phyloP scores from a whole-genome alignment of 2,797 vertebrate species.

The Falco rusticolus region DNA sequence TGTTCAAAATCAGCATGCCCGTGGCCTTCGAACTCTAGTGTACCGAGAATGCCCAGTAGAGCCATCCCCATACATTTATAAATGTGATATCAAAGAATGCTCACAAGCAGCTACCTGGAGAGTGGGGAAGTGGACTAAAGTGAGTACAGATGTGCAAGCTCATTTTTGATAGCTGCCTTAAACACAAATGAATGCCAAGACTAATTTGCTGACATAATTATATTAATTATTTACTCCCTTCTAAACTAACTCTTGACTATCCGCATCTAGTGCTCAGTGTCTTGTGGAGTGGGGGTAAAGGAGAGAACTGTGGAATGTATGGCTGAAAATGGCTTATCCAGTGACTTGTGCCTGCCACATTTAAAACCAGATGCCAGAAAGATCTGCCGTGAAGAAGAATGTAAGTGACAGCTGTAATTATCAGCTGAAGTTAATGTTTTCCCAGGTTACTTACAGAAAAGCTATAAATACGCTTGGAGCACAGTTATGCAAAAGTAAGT shows the following conservation, averaged over 20 bases:
- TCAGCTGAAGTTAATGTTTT: background rate
- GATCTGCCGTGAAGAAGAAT: constrained; percentile 84
- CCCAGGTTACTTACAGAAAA: constrained; percentile 5
- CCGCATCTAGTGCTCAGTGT: constrained; percentile 87
- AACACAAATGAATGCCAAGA: background rate
- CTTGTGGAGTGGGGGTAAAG: constrained; percentile 88
- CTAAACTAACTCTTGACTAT: constrained; percentile 4
- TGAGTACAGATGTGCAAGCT: constrained; percentile 50
- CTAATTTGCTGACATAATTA: background rate
- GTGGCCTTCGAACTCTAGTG: constrained; percentile 47
- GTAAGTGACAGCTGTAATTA: constrained; percentile 79
- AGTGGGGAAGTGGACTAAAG: constrained; percentile 89
- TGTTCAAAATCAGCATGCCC: constrained; percentile 47
- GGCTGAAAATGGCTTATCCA: constrained; percentile 79
- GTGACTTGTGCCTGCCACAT: constrained; percentile 83
- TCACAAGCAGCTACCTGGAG: constrained; percentile 83
- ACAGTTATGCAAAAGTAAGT: background rate
- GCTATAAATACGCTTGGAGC: background rate
- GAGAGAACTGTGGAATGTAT: constrained; percentile 87
- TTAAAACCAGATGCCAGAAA: constrained; percentile 85
- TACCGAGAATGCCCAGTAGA: constrained; percentile 79
- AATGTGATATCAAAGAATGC: constrained; percentile 83
- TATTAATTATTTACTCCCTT: background rate
- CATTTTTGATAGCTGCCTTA: background rate
- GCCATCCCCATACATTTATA: constrained; percentile 73